Evolutionary conservation across 2,797 vertebrate species (phyloP).

Genomic region (Sphenopsis melanotis): DNA sequence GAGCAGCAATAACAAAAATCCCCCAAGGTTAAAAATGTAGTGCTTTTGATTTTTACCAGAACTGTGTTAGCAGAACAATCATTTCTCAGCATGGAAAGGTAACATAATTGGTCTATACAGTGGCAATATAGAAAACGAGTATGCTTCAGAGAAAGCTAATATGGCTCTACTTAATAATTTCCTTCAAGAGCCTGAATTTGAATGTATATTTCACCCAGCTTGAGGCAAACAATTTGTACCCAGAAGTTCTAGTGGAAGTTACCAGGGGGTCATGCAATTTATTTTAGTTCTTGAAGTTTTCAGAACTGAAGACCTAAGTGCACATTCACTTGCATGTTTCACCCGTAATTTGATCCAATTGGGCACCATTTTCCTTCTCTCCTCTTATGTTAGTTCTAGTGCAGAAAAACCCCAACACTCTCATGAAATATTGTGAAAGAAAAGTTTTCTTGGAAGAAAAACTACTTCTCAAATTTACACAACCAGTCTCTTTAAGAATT

Average conservation of each 20-base stretch:
- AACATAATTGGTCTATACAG: slow-evolving; percentile 81
- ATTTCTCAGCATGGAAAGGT: slow-evolving; percentile 81
- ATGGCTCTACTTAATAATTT: slow-evolving; percentile 84
- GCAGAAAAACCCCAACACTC: not conserved
- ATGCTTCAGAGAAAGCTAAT: slow-evolving; percentile 82
- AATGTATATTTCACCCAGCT: slow-evolving; percentile 81
- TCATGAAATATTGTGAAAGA: slow-evolving; percentile 36
- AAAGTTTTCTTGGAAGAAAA: slow-evolving; percentile 19
- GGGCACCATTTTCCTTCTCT: slow-evolving; percentile 36
- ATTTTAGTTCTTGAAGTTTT: slow-evolving; percentile 77
- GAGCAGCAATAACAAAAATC: slow-evolving; percentile 78
- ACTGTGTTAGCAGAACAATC: slow-evolving; percentile 81
- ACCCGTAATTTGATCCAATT: slow-evolving; percentile 70
- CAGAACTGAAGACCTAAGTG: slow-evolving; percentile 68
- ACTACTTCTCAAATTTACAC: not conserved
- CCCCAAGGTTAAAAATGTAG: slow-evolving; percentile 82
- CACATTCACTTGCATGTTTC: slow-evolving; percentile 64
- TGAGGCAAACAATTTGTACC: slow-evolving; percentile 82
- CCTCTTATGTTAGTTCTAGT: slow-evolving; percentile 36
- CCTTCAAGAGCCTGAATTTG: slow-evolving; percentile 79
- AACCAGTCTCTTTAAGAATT: not conserved
- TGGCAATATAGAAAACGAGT: slow-evolving; percentile 77
- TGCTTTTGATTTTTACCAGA: slow-evolving; percentile 79
- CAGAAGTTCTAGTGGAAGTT: slow-evolving; percentile 76
- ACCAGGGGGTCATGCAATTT: slow-evolving; percentile 76